These are phyloP conservation scores for Thalassaphorura encarpata DNA, from an alignment of 1,140 invertebrate genomes.

Conservation along the genomic window DNA sequence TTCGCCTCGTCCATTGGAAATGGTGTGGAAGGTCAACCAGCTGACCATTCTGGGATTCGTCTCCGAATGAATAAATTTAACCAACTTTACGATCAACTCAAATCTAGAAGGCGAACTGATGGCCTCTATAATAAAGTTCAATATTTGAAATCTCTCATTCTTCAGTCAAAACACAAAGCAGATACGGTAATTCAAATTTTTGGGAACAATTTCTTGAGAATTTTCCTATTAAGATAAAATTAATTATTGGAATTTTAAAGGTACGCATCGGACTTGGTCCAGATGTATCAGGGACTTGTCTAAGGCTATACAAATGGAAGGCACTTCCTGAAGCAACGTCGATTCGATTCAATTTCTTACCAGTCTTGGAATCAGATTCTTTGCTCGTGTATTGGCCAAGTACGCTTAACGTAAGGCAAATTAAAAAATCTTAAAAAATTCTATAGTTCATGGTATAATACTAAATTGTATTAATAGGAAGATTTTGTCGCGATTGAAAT, in stretches of 20 bases:
- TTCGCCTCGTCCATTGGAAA: too few relatives aligned
- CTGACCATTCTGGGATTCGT: too few relatives aligned
- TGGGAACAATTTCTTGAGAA: background rate
- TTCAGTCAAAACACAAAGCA: conserved; percentile 27
- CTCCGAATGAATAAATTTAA: too few relatives aligned
- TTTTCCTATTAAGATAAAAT: conserved; percentile 3
- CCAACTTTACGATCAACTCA: too few relatives aligned
- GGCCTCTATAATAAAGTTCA: conserved; percentile 24
- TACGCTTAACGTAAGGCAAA: conserved; percentile 41
- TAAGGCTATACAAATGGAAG: conserved; percentile 53
- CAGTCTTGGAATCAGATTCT: conserved; percentile 41
- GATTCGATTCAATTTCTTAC: conserved; percentile 27
- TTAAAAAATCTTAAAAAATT: too few relatives aligned
- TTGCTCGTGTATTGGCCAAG: conserved; percentile 57
- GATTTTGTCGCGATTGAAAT: conserved; percentile 74
- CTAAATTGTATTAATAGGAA: conserved; percentile 31
- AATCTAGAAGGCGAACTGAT: background rate
- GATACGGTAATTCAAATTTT: conserved; percentile 24
- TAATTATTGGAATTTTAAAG: conserved; percentile 38
- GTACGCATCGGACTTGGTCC: conserved; percentile 61
- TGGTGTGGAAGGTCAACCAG: too few relatives aligned
- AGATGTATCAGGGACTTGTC: conserved; percentile 38
- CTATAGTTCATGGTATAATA: too few relatives aligned
- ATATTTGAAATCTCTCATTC: conserved; percentile 29
- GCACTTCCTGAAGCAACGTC: conserved; percentile 15